Evolutionary conservation across 2,113 vertebrate species (phyloP).

Genomic region (Ptilorrhoa leucosticta): DNA sequence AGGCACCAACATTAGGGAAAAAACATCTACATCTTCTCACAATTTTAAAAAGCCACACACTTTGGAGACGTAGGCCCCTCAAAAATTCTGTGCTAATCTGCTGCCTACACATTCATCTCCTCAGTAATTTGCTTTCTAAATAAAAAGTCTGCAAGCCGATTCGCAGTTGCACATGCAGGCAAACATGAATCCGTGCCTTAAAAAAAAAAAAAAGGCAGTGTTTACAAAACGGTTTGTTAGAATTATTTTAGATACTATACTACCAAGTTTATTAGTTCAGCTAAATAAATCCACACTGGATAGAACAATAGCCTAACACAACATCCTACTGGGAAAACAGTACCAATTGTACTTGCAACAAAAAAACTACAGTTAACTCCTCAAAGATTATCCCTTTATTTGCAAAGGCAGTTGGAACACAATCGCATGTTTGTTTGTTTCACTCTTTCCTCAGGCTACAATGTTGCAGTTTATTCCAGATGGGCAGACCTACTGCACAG

Average conservation of each 20-base stretch:
- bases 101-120: neutral
- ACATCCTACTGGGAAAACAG: neutral
- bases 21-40: neutral
- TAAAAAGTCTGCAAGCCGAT: neutral
- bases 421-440: neutral
- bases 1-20: neutral
- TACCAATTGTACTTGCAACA: neutral
- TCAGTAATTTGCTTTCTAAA: neutral
- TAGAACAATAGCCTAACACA: constrained; percentile 13
- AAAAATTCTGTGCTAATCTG: neutral
- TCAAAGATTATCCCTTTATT: neutral
- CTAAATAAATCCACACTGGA: neutral
- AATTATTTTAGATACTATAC: neutral
- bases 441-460: neutral
- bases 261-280: neutral
- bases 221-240: neutral
- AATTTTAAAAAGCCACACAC: neutral
- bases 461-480: neutral
- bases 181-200: neutral
- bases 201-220: neutral
- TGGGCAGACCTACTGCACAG: neutral
- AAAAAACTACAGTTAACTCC: neutral
- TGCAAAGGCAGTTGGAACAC: neutral
- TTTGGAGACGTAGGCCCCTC: neutral
- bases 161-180: neutral